These are phyloP conservation scores for Microplitis demolitor DNA, from an alignment of 1,140 invertebrate species.

Conservation along the genomic window DNA sequence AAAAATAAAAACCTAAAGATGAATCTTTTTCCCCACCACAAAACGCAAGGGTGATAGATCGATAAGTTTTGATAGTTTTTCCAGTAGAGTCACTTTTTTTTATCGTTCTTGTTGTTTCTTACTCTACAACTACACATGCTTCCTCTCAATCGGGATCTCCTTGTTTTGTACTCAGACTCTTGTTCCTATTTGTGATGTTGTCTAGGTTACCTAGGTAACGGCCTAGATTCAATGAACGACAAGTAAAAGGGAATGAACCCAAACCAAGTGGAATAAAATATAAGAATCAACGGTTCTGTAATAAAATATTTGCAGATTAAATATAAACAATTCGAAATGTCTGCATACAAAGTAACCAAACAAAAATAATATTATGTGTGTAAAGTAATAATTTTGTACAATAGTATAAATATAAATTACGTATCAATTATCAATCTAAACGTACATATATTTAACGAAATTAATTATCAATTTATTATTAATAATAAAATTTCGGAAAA, in stretches of 20 bases:
- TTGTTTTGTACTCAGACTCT: neutral
- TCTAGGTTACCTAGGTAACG: constrained; percentile 16
- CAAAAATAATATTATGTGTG: too few relatives aligned
- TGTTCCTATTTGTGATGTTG: neutral
- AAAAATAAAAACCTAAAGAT: neutral
- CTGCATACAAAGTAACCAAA: too few relatives aligned
- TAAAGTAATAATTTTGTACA: too few relatives aligned
- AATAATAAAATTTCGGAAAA: too few relatives aligned
- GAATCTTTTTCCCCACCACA: neutral
- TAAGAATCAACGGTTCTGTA: neutral
- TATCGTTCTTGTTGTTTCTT: too few relatives aligned
- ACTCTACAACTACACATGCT: neutral
- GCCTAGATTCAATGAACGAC: constrained; percentile 19
- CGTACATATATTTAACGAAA: too few relatives aligned
- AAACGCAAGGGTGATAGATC: neutral
- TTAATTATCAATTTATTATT: too few relatives aligned
- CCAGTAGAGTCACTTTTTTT: neutral
- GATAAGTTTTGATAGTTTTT: constrained; percentile 15
- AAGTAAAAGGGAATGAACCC: neutral
- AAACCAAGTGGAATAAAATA: neutral
- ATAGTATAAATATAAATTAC: too few relatives aligned
- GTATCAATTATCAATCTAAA: too few relatives aligned
- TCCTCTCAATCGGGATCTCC: neutral
- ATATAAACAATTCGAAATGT: too few relatives aligned
- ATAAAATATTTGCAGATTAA: neutral